A percentile compares a stretch with the other conserved stretches of the same genome.
These are phyloP conservation scores for Apus apus DNA, from an alignment of 2,113 vertebrate genomes.

Conservation along the genomic window DNA sequence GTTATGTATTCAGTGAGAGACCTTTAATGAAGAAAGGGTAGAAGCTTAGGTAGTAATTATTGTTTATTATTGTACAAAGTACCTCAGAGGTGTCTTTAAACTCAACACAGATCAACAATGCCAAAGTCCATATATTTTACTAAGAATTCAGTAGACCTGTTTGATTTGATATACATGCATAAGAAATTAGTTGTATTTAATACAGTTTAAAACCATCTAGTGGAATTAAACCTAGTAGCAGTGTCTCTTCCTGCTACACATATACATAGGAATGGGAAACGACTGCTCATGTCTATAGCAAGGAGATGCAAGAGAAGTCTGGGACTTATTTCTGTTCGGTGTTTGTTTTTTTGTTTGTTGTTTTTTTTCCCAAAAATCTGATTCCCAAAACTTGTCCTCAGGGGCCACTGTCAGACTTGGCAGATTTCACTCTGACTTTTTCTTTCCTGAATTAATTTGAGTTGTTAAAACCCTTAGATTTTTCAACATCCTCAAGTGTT, in stretches of 20 bases:
- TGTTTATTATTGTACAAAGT: not conserved
- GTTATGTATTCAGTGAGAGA: not conserved
- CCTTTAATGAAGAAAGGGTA: not conserved
- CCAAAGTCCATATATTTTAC: conserved; percentile 30
- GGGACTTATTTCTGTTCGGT: not conserved
- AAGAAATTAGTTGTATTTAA: conserved; percentile 32
- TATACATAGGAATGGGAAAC: not conserved
- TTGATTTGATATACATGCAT: not conserved
- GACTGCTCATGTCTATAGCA: not conserved
- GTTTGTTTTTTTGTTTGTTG: not conserved
- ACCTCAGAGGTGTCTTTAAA: not conserved
- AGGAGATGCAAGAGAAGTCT: not conserved
- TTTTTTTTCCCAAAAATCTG: not conserved
- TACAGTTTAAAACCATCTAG: not conserved
- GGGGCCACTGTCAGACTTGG: not conserved
- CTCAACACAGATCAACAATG: not conserved
- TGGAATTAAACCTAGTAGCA: conserved; percentile 3
- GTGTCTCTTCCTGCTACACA: not conserved
- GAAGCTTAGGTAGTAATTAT: not conserved
- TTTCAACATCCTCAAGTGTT: not conserved
- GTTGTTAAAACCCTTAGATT: not conserved
- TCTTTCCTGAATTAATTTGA: not conserved
- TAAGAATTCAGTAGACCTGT: conserved; percentile 41
- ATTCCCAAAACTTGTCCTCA: not conserved
- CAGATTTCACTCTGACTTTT: not conserved